These are phyloP conservation scores for Scaptomyza cyrtandrae DNA, from an alignment of 2,888 invertebrate species.

Conservation along the genomic window DNA sequence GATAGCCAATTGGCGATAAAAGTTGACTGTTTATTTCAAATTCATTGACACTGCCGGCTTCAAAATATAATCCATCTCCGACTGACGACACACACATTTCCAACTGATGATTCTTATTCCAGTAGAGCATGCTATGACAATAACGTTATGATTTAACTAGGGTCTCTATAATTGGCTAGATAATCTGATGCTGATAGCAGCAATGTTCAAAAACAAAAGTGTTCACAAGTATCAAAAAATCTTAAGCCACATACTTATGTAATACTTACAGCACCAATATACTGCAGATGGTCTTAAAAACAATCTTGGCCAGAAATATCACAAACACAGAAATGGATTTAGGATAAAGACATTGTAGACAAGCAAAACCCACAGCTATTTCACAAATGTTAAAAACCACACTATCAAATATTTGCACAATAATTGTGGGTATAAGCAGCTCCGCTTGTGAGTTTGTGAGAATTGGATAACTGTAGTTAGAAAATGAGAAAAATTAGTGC, in stretches of 20 bases:
- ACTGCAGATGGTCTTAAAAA: constrained; percentile 62
- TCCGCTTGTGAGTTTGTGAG: constrained; percentile 76
- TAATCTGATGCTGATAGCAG: background rate
- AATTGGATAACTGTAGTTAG: constrained; percentile 76
- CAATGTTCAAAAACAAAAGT: too few relatives aligned
- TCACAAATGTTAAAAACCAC: constrained; percentile 73
- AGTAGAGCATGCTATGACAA: constrained; percentile 70
- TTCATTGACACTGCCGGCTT: constrained; percentile 46
- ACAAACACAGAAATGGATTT: constrained; percentile 64
- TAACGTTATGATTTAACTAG: background rate
- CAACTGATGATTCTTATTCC: constrained; percentile 71
- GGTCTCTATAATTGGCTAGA: background rate
- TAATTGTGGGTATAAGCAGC: constrained; percentile 79
- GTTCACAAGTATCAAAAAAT: too few relatives aligned
- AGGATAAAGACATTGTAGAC: constrained; percentile 64
- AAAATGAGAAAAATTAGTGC: background rate
- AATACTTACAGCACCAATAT: constrained; percentile 67
- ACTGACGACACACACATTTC: constrained; percentile 6
- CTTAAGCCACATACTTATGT: too few relatives aligned
- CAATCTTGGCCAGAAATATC: constrained; percentile 70
- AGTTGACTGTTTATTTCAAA: constrained; percentile 43
- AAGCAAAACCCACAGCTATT: constrained; percentile 69
- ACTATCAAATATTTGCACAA: constrained; percentile 73
- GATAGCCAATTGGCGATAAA: constrained; percentile 8
- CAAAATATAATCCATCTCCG: constrained; percentile 15